Evolutionary conservation across 1,140 invertebrate genomes (phyloP).

Genomic region (Drosophila erecta): DNA sequence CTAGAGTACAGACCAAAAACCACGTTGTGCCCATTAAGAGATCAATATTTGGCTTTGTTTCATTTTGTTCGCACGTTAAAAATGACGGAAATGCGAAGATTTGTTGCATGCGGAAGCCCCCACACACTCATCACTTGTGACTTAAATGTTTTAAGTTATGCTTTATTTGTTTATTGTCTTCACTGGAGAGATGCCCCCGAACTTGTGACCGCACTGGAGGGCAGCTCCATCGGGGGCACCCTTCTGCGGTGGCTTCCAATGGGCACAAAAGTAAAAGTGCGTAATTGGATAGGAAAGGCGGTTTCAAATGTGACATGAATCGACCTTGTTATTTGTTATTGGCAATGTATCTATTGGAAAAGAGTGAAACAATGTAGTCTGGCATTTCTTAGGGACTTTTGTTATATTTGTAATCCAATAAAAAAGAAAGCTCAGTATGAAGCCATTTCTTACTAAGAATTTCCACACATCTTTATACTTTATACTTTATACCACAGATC

Average conservation of each 20-base stretch:
- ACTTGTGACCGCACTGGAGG: conserved; percentile 20
- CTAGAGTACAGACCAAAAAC: conserved; percentile 42
- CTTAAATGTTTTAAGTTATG: conserved; percentile 52
- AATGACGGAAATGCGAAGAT: conserved; percentile 75
- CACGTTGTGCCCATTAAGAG: conserved; percentile 69
- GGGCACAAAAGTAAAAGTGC: conserved; percentile 14
- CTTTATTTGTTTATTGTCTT: conserved; percentile 62
- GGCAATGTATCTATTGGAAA: neutral
- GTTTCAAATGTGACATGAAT: neutral
- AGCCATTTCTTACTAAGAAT: too few species aligned
- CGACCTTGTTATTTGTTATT: conserved; percentile 18
- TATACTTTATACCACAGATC: too few species aligned
- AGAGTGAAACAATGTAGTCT: neutral
- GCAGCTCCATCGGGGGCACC: conserved; percentile 4
- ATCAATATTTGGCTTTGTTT: conserved; percentile 73
- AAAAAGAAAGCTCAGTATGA: too few species aligned
- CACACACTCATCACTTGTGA: conserved; percentile 24
- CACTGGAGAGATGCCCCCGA: conserved; percentile 6
- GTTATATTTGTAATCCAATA: too few species aligned
- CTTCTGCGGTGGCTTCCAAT: conserved; percentile 5
- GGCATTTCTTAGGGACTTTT: too few species aligned
- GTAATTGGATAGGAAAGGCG: conserved; percentile 27
- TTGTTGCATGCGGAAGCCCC: conserved; percentile 76
- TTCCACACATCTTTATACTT: too few species aligned
- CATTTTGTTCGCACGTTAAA: conserved; percentile 68